These are phyloP conservation scores for Tortricodes alternella DNA, from an alignment of 2,888 invertebrate genomes.

Conservation along the genomic window DNA sequence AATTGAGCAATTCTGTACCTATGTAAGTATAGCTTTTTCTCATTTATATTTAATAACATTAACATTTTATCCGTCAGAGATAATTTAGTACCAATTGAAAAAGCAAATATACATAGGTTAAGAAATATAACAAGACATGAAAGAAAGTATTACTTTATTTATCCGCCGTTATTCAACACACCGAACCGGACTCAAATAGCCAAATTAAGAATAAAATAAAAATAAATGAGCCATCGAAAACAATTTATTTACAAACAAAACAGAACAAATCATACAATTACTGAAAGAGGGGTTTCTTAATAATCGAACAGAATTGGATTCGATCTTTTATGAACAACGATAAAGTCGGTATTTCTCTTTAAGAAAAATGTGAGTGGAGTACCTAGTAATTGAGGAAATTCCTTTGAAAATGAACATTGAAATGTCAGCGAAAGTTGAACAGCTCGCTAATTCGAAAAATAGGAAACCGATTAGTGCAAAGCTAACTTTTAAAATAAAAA, in stretches of 20 bases:
- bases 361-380: not conserved
- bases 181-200: not conserved
- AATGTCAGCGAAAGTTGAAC: constrained; percentile 13
- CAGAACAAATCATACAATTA: constrained; percentile 5
- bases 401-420: constrained; percentile 8
- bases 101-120: not conserved
- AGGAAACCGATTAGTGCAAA: constrained; percentile 20
- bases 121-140: not conserved
- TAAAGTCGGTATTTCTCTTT: not conserved
- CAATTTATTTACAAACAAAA: not conserved
- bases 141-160: not conserved
- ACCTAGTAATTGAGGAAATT: not conserved
- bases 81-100: not conserved
- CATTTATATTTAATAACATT: too few relatives aligned
- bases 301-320: not conserved
- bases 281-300: not conserved
- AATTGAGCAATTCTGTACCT: constrained; percentile 43
- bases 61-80: too few relatives aligned
- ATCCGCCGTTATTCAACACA: not conserved
- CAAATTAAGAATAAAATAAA: not conserved
- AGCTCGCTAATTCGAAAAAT: constrained; percentile 12
- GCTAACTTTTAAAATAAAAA: constrained; percentile 15
- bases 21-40: not conserved
- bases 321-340: not conserved
- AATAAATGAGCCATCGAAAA: not conserved